Base-by-base conservation (phyloP, 2,797 vertebrate species). In the Takifugu ocellatus region DNA sequence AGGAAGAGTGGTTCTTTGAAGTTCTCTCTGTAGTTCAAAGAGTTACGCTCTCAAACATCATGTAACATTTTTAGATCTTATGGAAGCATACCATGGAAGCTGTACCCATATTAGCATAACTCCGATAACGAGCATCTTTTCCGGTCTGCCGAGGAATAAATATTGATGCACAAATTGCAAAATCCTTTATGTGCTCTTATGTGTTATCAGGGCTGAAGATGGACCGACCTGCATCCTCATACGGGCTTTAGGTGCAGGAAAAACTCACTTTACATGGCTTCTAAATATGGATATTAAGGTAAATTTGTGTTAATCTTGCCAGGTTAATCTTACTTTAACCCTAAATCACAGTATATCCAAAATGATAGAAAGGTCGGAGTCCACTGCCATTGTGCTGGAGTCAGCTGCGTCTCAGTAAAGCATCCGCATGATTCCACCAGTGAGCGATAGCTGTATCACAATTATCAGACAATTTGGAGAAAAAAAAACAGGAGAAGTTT, bases 241-340 rank as follows among this genome's bases (percentile, higher is more conserved):
- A n/a, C 76, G 86, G 63, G 72, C 90, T 0, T 50, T 85, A 24
- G 75, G 61, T 0, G 77, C 58, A 0, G 9, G 56, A 6, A 81
- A 54, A 51, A 91, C 91, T 3, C 88, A 3, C 48, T 68, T 95
- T 62, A 93, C 90, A 0, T 94, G 94, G 93, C 91, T 95, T 55
- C 89, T 94, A 11, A 93, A 92, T 53, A 81, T 93, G 81, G 92
- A 94, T 0, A 78, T 92, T 0, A 95, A 94, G 93, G 93, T 89
- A 81, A 72, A 44, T 25, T 16, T 24, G n/a, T 39, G 36, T 39
- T 39, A 5, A 39, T 12, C 36, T 39, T 39, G 14, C 11, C 36
- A 39, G 10, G 12, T 39, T 39, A 14, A 29, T 29, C 27, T 29
- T 29, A 29, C 27, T 29, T 5, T 29, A 29, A 7, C 7, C 21